Evolutionary conservation across 2,113 vertebrate genomes (phyloP).

Genomic region (Ptilorrhoa leucosticta): DNA sequence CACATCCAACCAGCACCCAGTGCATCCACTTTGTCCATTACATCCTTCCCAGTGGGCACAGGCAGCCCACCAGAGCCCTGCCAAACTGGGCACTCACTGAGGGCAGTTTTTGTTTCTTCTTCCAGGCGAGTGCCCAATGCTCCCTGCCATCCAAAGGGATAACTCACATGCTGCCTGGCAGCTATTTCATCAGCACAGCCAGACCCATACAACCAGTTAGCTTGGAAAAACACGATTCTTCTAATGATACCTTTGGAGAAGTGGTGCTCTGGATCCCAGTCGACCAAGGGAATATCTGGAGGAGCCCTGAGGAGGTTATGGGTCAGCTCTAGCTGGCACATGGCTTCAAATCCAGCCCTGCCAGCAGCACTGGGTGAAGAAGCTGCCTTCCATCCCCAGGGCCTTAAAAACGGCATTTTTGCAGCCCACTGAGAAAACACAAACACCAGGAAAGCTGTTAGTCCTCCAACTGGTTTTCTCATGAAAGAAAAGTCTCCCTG

Average conservation of each 20-base stretch:
- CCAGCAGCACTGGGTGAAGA: not conserved
- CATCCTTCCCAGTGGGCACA: not conserved
- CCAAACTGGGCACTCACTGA: not conserved
- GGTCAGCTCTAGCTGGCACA: not conserved
- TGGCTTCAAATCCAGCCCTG: not conserved
- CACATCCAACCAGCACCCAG: not conserved
- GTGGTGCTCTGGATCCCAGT: not conserved
- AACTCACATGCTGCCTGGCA: not conserved
- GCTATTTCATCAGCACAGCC: constrained; percentile 28
- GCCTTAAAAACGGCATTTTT: not conserved
- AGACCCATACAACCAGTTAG: constrained; percentile 59
- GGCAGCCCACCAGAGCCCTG: not conserved
- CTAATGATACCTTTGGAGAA: constrained; percentile 52
- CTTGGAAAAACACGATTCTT: constrained; percentile 53
- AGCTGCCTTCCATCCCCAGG: not conserved
- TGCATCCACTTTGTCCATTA: not conserved
- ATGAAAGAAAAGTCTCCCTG: not conserved
- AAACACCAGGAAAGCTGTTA: not conserved
- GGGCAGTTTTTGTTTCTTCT: not conserved
- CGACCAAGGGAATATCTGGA: not conserved
- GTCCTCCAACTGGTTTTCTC: not conserved
- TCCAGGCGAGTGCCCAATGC: not conserved
- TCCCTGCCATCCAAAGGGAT: constrained; percentile 37
- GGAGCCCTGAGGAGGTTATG: not conserved
- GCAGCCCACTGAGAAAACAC: not conserved